Evolutionary conservation across 2,888 invertebrate genomes (phyloP).

Genomic region (Drosophila pegasa): DNA sequence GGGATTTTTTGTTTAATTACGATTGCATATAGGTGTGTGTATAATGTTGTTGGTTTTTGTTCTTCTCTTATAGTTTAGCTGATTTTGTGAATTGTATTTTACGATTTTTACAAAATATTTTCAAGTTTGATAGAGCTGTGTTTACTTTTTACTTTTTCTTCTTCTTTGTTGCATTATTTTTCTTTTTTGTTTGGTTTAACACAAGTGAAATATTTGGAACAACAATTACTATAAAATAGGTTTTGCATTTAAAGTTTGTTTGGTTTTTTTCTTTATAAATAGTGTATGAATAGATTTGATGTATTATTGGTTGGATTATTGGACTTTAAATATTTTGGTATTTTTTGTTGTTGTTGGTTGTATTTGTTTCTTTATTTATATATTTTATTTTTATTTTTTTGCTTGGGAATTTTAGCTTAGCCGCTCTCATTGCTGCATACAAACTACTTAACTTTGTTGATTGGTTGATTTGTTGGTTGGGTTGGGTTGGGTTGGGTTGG

Average conservation of each 20-base stretch:
- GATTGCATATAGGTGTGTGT: conserved; percentile 45
- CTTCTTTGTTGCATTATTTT: conserved; percentile 32
- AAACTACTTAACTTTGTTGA: conserved; percentile 65
- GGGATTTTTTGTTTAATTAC: conserved; percentile 48
- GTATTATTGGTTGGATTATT: conserved; percentile 71
- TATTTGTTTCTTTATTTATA: conserved; percentile 1
- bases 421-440: conserved; percentile 31
- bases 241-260: conserved; percentile 52
- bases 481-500: conserved; percentile 59
- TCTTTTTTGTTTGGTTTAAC: conserved; percentile 42
- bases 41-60: conserved; percentile 42
- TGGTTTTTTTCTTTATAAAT: conserved; percentile 54
- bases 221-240: conserved; percentile 55
- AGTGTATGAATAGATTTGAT: conserved; percentile 60
- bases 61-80: conserved; percentile 41
- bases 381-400: not conserved
- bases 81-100: conserved; percentile 48
- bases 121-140: conserved; percentile 35
- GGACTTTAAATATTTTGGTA: conserved; percentile 62
- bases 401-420: conserved; percentile 39
- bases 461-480: conserved; percentile 34
- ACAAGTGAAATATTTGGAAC: conserved; percentile 57
- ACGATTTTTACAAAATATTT: conserved; percentile 55
- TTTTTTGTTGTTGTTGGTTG: conserved; percentile 33
- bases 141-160: conserved; percentile 31